Evolutionary conservation across 2,113 vertebrate species (phyloP).

Genomic region (Cettia cetti): DNA sequence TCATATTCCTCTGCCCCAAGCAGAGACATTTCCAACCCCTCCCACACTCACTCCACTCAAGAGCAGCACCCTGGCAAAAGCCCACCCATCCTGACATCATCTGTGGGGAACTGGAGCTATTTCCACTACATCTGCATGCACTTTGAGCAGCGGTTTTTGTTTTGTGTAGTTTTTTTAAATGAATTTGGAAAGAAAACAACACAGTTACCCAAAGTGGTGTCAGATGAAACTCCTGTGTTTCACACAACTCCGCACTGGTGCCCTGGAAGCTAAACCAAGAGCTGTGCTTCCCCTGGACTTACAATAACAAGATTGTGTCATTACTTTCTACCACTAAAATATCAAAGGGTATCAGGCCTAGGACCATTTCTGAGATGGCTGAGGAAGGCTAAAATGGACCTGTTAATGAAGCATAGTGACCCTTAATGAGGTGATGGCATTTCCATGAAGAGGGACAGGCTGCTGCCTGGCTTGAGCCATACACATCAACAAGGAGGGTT

Average conservation of each 20-base stretch:
- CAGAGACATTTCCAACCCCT: background rate
- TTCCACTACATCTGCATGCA: background rate
- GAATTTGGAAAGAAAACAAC: background rate
- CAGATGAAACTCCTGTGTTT: background rate
- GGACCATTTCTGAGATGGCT: background rate
- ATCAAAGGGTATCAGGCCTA: background rate
- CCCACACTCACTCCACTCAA: background rate
- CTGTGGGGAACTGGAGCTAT: background rate
- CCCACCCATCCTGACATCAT: background rate
- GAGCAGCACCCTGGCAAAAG: background rate
- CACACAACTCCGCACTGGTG: accelerated
- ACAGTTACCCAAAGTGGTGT: background rate
- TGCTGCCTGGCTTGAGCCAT: background rate
- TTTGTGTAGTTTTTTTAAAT: background rate
- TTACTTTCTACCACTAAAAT: background rate
- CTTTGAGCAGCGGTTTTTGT: background rate
- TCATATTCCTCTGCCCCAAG: background rate
- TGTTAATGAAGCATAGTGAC: background rate
- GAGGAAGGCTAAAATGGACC: background rate
- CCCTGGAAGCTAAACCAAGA: background rate
- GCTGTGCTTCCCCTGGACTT: background rate
- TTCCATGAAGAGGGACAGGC: background rate
- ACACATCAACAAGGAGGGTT: background rate
- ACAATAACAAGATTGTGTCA: no score
- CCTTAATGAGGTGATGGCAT: background rate